Conservation (phyloP, 1,140 invertebrate species). For the Penaeus japonicus region DNA sequence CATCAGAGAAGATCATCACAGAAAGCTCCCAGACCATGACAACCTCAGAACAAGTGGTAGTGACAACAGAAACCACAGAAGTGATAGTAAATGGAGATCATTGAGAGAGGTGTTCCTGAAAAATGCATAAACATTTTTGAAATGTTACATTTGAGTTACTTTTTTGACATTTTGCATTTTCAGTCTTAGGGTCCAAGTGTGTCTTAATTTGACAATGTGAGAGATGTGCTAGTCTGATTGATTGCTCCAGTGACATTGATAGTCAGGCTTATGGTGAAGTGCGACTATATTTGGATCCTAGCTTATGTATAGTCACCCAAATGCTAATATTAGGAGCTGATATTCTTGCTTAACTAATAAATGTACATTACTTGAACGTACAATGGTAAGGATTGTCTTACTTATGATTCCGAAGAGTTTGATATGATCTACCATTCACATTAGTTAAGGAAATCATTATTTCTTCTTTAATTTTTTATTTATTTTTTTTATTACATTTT, state of each 20-base stretch:
- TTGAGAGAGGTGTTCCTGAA: constrained; percentile 14
- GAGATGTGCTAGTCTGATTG: constrained; percentile 44
- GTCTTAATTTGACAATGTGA: constrained; percentile 19
- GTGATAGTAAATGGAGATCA: constrained; percentile 47
- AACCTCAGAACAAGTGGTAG: constrained; percentile 28
- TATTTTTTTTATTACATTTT: not conserved
- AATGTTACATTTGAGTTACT: constrained; percentile 8
- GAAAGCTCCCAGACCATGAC: not conserved
- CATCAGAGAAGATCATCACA: constrained; percentile 22
- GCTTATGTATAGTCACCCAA: constrained; percentile 50
- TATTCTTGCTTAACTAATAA: constrained; percentile 55
- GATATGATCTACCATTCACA: not conserved
- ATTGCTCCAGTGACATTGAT: constrained; percentile 29
- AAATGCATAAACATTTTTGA: constrained; percentile 30
- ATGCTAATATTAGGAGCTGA: constrained; percentile 47
- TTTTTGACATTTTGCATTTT: constrained; percentile 41
- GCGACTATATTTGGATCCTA: constrained; percentile 42
- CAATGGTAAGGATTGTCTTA: constrained; percentile 24
- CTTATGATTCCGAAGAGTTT: not conserved
- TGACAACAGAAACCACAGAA: constrained; percentile 33
- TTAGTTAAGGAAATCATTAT: not conserved
- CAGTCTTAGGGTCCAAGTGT: constrained; percentile 50
- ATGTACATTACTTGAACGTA: constrained; percentile 45
- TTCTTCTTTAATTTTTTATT: not conserved
- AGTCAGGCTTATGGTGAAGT: constrained; percentile 22